Base-by-base conservation (phyloP, 2,888 invertebrate species). In the Aquatica leii region DNA sequence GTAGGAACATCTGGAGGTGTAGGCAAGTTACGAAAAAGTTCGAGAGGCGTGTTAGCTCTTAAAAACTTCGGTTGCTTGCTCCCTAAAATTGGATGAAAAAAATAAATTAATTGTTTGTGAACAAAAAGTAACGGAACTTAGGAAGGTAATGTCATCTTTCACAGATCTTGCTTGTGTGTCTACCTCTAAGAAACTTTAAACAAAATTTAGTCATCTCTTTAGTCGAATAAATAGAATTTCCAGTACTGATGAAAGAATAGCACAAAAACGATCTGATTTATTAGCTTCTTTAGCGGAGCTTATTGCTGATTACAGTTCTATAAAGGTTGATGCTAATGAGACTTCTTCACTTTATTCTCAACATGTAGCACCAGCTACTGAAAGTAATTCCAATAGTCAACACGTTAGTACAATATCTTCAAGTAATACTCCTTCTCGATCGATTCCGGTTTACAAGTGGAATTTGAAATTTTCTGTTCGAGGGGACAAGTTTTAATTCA, bases 401-500 rank as follows among this genome's bases (percentile, higher is more conserved):
- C n/a, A 14, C 14, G 4, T n/a, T 14, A 9, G 8, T 5, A 2
- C 3, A 12, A 14, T 40, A 9, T 14, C 40, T 14, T n/a, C 40
- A 40, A 40, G 14, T 40, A 9, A 5, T n/a, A 5, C 2, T 14
- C 3, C 24, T 24, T 24, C 6, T 24, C 24, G 6, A 4, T 6
- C 24, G 24, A 24, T 58, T 21, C 50, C 58, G 1, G 50, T 58
- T 5, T 24, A 21, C n/a, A 50, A 58, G 8, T 58, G 50, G 55
- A 18, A 35, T n/a, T 5, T 56, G 11, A 56, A 46, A 18, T 56
- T 56, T 48, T 48, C 20, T 2, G 55, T 46, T 18, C 15, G 17
- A 35, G n/a, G n/a, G n/a, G 48, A 50, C n/a, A 3, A 62, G 61
- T 20, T 24, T 65, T 3, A 59, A 59, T 18, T 56, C 62, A 6